phyloP scores from a whole-genome alignment of 2,113 vertebrate genomes.

The Gulo gulo region DNA sequence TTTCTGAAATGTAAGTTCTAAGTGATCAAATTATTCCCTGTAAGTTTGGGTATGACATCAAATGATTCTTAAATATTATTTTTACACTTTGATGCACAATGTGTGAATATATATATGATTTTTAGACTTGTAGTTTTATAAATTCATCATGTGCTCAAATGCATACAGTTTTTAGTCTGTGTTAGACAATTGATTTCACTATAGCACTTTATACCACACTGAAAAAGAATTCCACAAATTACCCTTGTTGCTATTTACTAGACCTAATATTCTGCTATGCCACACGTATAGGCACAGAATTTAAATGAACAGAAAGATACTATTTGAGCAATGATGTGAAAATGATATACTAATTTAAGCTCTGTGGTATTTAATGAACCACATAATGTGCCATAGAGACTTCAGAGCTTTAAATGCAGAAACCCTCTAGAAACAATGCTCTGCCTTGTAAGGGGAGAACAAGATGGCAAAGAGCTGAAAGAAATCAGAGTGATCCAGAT shows the following conservation, averaged over 20 bases:
- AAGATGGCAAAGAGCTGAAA: neutral
- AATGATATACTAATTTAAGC: constrained; percentile 27
- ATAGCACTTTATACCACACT: neutral
- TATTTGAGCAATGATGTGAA: neutral
- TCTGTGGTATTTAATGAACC: constrained; percentile 29
- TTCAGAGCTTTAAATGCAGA: neutral
- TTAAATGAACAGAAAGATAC: constrained; percentile 1
- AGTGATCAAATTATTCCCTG: neutral
- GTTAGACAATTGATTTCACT: neutral
- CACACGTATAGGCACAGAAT: neutral
- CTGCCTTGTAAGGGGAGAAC: neutral
- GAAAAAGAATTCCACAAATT: neutral
- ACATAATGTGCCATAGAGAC: neutral
- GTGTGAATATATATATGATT: neutral
- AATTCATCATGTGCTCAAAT: neutral
- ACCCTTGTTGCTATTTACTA: constrained; percentile 8
- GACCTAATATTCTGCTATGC: neutral
- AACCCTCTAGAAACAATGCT: neutral
- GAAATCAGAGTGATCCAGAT: neutral
- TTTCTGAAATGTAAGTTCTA: neutral
- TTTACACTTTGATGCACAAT: neutral
- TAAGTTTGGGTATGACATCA: neutral
- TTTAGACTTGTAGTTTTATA: neutral
- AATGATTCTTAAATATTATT: neutral
- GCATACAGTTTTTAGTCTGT: neutral